Evolutionary conservation across 1,140 invertebrate species (phyloP), one percentile per base, ranked within the genome.

Genomic region (Drosophila nasuta): DNA sequence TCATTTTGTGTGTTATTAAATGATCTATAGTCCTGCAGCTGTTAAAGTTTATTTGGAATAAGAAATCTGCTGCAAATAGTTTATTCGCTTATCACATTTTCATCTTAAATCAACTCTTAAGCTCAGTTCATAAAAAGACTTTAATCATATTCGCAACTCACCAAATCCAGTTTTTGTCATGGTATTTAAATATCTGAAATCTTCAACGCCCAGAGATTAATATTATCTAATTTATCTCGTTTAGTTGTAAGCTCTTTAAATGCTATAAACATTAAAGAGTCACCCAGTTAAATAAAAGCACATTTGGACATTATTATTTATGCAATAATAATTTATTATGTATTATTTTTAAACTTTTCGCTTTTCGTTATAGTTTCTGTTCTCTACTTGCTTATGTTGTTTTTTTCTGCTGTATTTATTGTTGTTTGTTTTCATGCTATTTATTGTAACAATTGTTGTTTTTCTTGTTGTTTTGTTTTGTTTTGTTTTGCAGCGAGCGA

Each of bases 321-420:
- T 77, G 81, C 83, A 87, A 87, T 87, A 88, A 87, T 87, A 88
- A 87, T 87, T 87, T 88, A 88, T 85, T 87, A 82, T 88, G 77
- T 87, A 83, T 88, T 88, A 88, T 77, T 87, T 82, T 88, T 88
- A 88, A 87, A 87, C 80, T 88, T 83, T 81, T 85, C 78, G 76
- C 79, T 76, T 87, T 82, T 70, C 58, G 72, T 79, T 79, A 77
- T 77, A 65, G 25, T 56, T 77, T 45, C 64, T 79, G 67, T 57
- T 38, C 56, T 48, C 66, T 69, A 43, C 41, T 82, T 64, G 69
- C 57, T 69, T 64, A 43, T 68, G 41, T 35, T 60, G 6, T 33
- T 48, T 11, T 11, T 51, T 52, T 28, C 35, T 45, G 49, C 20
- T 33, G 25, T 54, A 35, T 57, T 25, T 74, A 67, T 25, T 33